Evolutionary conservation across 2,888 invertebrate species (phyloP).

Genomic region (Sceliomorpha sp.): DNA sequence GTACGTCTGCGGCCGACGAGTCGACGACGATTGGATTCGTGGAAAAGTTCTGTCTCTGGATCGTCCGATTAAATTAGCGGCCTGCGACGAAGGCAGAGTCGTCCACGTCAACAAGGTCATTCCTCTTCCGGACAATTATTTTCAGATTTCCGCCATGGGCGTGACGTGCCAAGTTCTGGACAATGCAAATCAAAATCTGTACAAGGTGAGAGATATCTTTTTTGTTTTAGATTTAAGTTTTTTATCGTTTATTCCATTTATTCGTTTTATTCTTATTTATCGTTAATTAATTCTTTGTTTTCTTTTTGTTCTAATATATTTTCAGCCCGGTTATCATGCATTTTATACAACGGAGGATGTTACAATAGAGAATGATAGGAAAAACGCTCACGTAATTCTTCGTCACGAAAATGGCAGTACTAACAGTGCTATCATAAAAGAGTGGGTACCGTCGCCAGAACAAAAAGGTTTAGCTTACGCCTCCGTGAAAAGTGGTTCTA

Average conservation of each 20-base stretch:
- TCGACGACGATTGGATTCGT: constrained; percentile 66
- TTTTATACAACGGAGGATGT: background rate
- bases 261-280: background rate
- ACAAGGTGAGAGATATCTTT: background rate
- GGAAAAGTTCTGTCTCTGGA: constrained; percentile 63
- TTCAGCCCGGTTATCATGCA: background rate
- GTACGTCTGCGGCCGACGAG: constrained; percentile 62
- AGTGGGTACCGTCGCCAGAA: constrained; percentile 64
- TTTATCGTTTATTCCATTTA: background rate
- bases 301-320: no score
- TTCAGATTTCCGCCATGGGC: constrained; percentile 57
- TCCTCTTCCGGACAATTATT: constrained; percentile 59
- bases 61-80: constrained; percentile 59
- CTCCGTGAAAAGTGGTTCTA: constrained; percentile 60
- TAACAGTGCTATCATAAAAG: constrained; percentile 54
- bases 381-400: constrained; percentile 4
- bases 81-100: constrained; percentile 66
- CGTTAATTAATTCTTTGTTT: no score
- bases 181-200: no score
- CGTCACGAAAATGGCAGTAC: background rate
- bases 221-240: background rate
- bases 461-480: constrained; percentile 61
- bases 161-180: constrained; percentile 54
- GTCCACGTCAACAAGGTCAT: constrained; percentile 45
- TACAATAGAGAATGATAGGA: background rate